phyloP scores from a whole-genome alignment of 2,888 invertebrate species.

The Hedychridium roseum region DNA sequence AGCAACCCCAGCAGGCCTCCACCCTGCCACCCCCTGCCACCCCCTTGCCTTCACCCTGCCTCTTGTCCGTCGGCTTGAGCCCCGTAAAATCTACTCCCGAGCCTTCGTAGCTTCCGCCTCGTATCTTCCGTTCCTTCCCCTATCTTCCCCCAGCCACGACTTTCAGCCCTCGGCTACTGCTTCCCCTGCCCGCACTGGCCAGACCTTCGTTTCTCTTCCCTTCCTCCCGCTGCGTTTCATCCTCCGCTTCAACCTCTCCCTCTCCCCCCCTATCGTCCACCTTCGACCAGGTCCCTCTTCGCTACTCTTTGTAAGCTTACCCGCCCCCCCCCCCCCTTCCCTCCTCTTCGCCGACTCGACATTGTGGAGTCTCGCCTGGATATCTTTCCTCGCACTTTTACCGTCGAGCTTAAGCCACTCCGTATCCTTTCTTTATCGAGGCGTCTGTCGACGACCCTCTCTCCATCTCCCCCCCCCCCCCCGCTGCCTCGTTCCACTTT shows the following conservation, averaged over 20 bases:
- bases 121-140: slow-evolving; percentile 41
- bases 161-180: slow-evolving; percentile 13
- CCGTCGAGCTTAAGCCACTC: slow-evolving; percentile 37
- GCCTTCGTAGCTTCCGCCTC: slow-evolving; percentile 37
- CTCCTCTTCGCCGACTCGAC: slow-evolving; percentile 36
- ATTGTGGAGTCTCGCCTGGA: slow-evolving; percentile 35
- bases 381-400: slow-evolving; percentile 38
- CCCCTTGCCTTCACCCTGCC: slow-evolving; percentile 9
- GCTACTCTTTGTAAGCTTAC: slow-evolving; percentile 27
- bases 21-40: slow-evolving; percentile 7
- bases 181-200: slow-evolving; percentile 8
- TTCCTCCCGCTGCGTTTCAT: slow-evolving; percentile 1
- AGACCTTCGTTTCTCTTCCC: slow-evolving; percentile 2
- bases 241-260: slow-evolving; percentile 4
- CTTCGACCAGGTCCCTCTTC: slow-evolving; percentile 14
- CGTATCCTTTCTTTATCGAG: slow-evolving; percentile 33
- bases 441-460: slow-evolving; percentile 22
- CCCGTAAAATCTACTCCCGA: slow-evolving; percentile 39
- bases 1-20: slow-evolving; percentile 15
- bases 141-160: slow-evolving; percentile 28
- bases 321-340: too few species aligned
- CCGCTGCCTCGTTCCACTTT: slow-evolving; percentile 3
- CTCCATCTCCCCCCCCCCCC: slow-evolving; percentile 11
- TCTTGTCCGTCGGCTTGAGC: slow-evolving; percentile 16
- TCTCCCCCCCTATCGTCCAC: slow-evolving; percentile 13